Evolutionary conservation across 64 coral and sea anemone species (phyloP), one percentile per base, ranked within the genome.

Genomic region (Pocillopora damicornis): DNA sequence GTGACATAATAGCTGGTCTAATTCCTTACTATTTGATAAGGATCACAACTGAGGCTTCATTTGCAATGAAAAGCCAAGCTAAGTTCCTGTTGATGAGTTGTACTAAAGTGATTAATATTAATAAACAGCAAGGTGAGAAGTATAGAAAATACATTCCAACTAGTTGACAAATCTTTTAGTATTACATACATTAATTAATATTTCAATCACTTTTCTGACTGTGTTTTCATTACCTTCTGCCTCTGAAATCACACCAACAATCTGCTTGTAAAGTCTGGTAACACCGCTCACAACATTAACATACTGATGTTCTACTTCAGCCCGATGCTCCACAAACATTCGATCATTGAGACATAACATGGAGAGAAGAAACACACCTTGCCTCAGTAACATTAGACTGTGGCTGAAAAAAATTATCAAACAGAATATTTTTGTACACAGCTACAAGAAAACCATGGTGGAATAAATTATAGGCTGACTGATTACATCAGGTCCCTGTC

Each of bases 271-370:
- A 58, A 89, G 76, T 37, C 76, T 89, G 7, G 76, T 71, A 12
- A 65, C 59, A 72, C 76, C 59, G 59, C 76, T 86, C 45, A 92
- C 64, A 3, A 92, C 61, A 58, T 87, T 87, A 1, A 61, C 61
- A 36, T 87, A 92, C 51, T 92, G 82, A 42, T 92, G 83, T 59
- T 79, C 90, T 66, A 92, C 90, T 60, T 87, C 82, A 61, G 87
- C 16, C 3, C 75, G 81, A 26, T 83, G 75, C 37, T 92, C 90
- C 51, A 75, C 81, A 42, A 92, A 79, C 16, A 87, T 65, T 60
- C 83, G 84, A 74, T 86, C 74, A 77, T 78, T 92, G 38, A 78
- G 1, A 74, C 75, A 76, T 57, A 92, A 79, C 38, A 23, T 92
- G 2, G 82, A 34, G 63, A 92, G 35, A 5, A 92, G 61, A 20